Percentiles rank a stretch among this genome's conserved stretches.
Evolutionary conservation across 2,888 invertebrate species (phyloP).

Genomic region (Callimorpha dominula): DNA sequence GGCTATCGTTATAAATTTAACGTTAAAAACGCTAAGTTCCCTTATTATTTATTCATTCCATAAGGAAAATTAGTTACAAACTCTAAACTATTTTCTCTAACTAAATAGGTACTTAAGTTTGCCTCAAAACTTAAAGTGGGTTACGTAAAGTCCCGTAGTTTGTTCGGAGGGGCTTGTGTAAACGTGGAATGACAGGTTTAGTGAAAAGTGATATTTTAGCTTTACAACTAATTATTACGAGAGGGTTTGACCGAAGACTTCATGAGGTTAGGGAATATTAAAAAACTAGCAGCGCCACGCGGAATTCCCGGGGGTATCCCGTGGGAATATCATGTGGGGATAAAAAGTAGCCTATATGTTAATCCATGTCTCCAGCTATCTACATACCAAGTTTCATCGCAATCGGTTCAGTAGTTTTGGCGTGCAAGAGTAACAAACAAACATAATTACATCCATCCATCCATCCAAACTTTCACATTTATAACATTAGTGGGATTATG

Average conservation of each 20-base stretch:
- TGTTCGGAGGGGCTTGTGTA: background rate
- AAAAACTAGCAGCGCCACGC: too few species aligned
- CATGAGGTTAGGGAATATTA: too few species aligned
- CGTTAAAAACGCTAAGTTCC: background rate
- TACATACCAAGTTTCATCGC: too few species aligned
- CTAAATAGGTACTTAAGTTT: slow-evolving; percentile 9
- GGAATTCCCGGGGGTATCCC: too few species aligned
- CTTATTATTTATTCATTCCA: slow-evolving; percentile 3
- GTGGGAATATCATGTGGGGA: too few species aligned
- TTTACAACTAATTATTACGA: background rate
- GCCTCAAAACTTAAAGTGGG: slow-evolving; percentile 8
- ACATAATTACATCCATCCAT: too few species aligned
- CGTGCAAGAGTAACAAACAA: too few species aligned
- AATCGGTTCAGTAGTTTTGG: too few species aligned
- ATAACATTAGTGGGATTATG: too few species aligned
- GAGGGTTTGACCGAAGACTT: background rate
- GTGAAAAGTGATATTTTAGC: slow-evolving; percentile 1
- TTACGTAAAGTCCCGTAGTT: background rate
- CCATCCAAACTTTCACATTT: too few species aligned
- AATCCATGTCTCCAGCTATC: too few species aligned
- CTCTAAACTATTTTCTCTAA: slow-evolving; percentile 9
- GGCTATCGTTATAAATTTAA: slow-evolving; percentile 1
- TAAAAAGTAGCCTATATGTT: too few species aligned
- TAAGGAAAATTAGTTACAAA: slow-evolving; percentile 7
- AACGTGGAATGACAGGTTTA: slow-evolving; percentile 8